Conservation (phyloP, 1,140 invertebrate species). For the Leptinotarsa lineolata region DNA sequence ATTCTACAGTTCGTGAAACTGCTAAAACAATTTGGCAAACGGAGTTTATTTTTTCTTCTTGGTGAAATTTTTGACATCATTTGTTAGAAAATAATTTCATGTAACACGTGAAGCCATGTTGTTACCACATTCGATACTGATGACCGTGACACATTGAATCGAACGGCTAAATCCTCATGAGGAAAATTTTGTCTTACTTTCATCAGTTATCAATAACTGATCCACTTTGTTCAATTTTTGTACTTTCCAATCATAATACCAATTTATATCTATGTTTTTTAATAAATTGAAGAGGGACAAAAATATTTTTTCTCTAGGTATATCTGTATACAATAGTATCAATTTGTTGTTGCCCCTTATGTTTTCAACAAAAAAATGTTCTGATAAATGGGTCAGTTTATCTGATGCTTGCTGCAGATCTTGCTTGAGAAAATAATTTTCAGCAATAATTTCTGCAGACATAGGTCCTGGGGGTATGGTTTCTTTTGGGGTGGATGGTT, state of each 20-base stretch:
- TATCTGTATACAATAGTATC: background rate
- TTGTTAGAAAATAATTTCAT: constrained; percentile 9
- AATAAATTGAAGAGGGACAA: background rate
- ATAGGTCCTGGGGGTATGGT: no score
- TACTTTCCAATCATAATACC: constrained; percentile 14
- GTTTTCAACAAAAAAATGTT: no score
- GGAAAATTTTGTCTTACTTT: constrained; percentile 14
- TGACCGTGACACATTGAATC: background rate
- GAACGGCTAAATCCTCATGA: background rate
- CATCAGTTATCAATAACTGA: constrained; percentile 22
- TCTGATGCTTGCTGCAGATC: no score
- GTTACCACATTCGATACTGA: constrained; percentile 7
- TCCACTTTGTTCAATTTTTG: constrained; percentile 8
- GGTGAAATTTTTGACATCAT: constrained; percentile 12
- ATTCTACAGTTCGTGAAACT: constrained; percentile 23
- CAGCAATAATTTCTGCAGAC: no score
- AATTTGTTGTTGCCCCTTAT: background rate
- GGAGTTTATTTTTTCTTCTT: constrained; percentile 7
- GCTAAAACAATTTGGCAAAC: constrained; percentile 5
- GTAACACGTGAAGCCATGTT: constrained; percentile 9
- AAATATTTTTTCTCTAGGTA: background rate
- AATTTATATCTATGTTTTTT: constrained; percentile 1
- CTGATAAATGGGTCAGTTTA: no score
- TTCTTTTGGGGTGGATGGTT: no score
- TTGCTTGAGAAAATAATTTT: no score